These are phyloP conservation scores for Metopia argyrocephala DNA, from an alignment of 2,888 invertebrate genomes.

Conservation along the genomic window DNA sequence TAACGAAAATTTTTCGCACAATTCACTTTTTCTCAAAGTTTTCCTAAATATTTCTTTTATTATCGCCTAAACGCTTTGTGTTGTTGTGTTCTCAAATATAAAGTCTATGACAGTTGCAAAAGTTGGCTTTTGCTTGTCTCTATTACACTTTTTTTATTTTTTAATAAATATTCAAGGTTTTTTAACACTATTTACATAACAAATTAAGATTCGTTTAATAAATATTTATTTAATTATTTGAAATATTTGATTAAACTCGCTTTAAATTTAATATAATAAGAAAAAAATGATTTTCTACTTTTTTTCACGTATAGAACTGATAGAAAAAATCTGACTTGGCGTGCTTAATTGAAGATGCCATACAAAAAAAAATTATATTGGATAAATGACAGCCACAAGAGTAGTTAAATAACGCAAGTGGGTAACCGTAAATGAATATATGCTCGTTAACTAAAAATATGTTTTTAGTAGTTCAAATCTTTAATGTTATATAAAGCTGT, in stretches of 20 bases:
- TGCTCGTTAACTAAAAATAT: too few species aligned
- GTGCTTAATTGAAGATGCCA: slow-evolving; percentile 44
- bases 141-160: slow-evolving; percentile 17
- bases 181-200: not conserved
- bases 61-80: slow-evolving; percentile 38
- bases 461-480: too few species aligned
- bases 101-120: slow-evolving; percentile 50
- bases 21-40: slow-evolving; percentile 41
- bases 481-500: too few species aligned
- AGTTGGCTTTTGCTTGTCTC: slow-evolving; percentile 37
- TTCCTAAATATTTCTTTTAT: slow-evolving; percentile 49
- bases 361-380: not conserved
- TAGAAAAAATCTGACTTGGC: slow-evolving; percentile 59
- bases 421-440: not conserved
- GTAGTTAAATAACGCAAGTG: not conserved
- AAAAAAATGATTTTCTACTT: slow-evolving; percentile 21
- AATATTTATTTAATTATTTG: slow-evolving; percentile 6
- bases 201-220: not conserved
- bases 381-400: slow-evolving; percentile 10
- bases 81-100: slow-evolving; percentile 41
- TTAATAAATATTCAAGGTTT: not conserved
- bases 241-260: not conserved
- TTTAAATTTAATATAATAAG: not conserved
- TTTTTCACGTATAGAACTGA: slow-evolving; percentile 50
- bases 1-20: slow-evolving; percentile 48